These are phyloP conservation scores for Heliconius aoede DNA, from an alignment of 2,888 invertebrate genomes.

Conservation along the genomic window DNA sequence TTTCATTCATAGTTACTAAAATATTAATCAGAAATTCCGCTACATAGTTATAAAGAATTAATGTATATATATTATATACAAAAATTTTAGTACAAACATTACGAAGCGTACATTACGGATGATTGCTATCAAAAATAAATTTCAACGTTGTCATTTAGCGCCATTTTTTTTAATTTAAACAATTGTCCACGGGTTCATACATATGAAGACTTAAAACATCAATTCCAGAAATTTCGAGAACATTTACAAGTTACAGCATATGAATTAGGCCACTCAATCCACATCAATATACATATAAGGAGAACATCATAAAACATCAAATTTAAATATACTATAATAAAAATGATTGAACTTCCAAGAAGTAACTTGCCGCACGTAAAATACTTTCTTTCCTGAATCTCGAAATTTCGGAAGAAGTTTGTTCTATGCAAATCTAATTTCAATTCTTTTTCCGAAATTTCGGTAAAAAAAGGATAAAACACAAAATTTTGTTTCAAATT, in stretches of 20 bases:
- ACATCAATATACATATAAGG: background rate
- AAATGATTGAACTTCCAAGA: background rate
- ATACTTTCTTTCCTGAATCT: background rate
- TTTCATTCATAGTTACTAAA: slow-evolving; percentile 1
- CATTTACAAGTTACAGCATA: background rate
- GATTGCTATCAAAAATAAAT: slow-evolving; percentile 42
- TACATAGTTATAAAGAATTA: slow-evolving; percentile 12
- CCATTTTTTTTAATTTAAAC: slow-evolving; percentile 18
- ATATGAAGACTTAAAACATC: slow-evolving; percentile 15
- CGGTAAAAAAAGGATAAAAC: no score
- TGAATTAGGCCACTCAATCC: slow-evolving; percentile 33
- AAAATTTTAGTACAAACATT: slow-evolving; percentile 11
- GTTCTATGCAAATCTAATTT: no score
- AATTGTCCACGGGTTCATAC: background rate
- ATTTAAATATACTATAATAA: background rate
- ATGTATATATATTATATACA: slow-evolving; percentile 14
- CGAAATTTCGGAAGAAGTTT: no score
- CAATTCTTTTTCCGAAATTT: no score
- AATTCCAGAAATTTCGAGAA: slow-evolving; percentile 28
- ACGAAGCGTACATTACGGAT: slow-evolving; percentile 25
- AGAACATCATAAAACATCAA: background rate
- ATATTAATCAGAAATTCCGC: background rate
- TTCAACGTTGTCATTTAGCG: slow-evolving; percentile 20
- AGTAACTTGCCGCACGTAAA: background rate
- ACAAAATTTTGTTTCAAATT: no score